These are phyloP conservation scores for Planococcus citri DNA, from an alignment of 1,140 invertebrate genomes.

Conservation along the genomic window DNA sequence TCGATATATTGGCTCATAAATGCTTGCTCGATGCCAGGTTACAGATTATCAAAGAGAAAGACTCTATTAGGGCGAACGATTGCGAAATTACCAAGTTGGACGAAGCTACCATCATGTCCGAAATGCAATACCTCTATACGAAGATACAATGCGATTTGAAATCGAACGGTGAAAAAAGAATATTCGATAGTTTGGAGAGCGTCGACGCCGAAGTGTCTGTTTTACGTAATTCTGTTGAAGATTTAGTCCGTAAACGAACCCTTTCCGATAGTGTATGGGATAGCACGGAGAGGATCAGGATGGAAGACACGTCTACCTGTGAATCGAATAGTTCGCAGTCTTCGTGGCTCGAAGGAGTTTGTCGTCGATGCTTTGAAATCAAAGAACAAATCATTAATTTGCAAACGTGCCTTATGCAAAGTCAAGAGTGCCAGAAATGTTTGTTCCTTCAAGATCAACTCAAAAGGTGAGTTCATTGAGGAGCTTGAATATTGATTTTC, in stretches of 20 bases:
- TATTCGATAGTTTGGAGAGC: conserved; percentile 26
- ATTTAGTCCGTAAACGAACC: conserved; percentile 23
- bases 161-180: conserved; percentile 25
- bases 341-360: conserved; percentile 27
- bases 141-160: conserved; percentile 41
- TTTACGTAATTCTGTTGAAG: conserved; percentile 24
- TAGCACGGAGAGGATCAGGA: neutral
- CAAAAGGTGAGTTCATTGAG: conserved; percentile 32
- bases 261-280: conserved; percentile 4
- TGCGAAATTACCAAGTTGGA: conserved; percentile 22
- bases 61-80: conserved; percentile 26
- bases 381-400: conserved; percentile 28
- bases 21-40: conserved; percentile 59
- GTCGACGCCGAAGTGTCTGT: conserved; percentile 26
- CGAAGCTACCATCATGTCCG: conserved; percentile 37
- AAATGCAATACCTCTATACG: conserved; percentile 47
- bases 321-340: conserved; percentile 12
- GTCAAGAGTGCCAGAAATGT: conserved; percentile 42
- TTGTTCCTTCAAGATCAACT: conserved; percentile 43
- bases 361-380: conserved; percentile 27
- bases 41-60: conserved; percentile 39
- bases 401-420: conserved; percentile 25
- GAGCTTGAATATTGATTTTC: neutral
- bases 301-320: neutral
- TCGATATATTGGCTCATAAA: conserved; percentile 61